Base-by-base conservation (phyloP, 2,888 invertebrate genomes). In the Hypolimnas misippus region DNA sequence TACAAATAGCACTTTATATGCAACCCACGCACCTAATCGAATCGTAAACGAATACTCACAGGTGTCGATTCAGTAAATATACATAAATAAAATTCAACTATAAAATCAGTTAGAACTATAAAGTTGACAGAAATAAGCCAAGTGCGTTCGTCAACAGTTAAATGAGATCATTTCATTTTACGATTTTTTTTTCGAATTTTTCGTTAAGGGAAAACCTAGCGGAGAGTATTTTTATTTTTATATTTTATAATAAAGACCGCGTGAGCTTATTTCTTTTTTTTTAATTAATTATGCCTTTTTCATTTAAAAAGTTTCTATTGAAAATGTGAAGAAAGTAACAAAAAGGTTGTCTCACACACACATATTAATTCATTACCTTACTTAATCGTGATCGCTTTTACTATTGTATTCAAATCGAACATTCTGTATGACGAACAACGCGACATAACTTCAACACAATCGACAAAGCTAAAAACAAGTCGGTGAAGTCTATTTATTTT, bases 371-470 rank as follows among this genome's bases (percentile, higher is more conserved):
- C 10, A 17, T 42, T 14, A 38, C 25, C 3, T 44, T 42, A 14
- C 52, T 10, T 38, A 25, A 33, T 59, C 46, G 21, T 7, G 40
- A 44, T 50, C 38, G 40, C 62, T 56, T 50, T 76, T 72, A 72
- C 73, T 71, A 73, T 75, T 67, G 65, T 40, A 64, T 67, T 68
- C 56, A 69, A 64, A 64, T 65, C 63, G 66, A 67, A 72, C 62
- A 68, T 21, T 14, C 21, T 29, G 40, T 46, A 53, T 49, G 54
- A 17, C 10, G 19, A 52, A 19, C 16, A 54, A 49, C 25, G 19
- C 44, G 5, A 33, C 10, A 60, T 25, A 25, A 38, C 17, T 25
- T 17, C 35, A 31, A 59, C 25, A 49, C 25, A n/a, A 33, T 8
- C n/a, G 31, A 46, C 16, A 31, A 29, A 25, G 29, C 46, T 5